phyloP scores from a whole-genome alignment of 2,113 vertebrate genomes.

The Seriola aureovittata region DNA sequence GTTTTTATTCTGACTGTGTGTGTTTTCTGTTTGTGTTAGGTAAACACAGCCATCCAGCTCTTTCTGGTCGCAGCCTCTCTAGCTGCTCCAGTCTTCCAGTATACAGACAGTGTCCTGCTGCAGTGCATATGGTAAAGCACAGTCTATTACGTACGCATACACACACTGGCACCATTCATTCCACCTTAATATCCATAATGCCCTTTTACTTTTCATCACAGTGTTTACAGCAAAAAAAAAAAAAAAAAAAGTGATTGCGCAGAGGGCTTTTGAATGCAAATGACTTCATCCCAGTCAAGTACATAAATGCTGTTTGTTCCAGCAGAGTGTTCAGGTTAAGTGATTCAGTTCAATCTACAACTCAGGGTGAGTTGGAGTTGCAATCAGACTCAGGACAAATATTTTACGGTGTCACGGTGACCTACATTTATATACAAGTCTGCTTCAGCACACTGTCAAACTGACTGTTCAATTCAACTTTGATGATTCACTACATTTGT shows the following conservation, averaged over 20 bases:
- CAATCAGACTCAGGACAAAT: constrained; percentile 32
- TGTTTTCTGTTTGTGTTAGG: constrained; percentile 72
- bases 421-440: constrained; percentile 25
- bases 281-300: constrained; percentile 35
- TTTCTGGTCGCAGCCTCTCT: constrained; percentile 94
- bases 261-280: constrained; percentile 14
- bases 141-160: background rate
- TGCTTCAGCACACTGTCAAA: constrained; percentile 11
- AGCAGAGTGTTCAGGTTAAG: constrained; percentile 26
- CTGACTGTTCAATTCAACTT: no score
- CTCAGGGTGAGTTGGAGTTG: background rate
- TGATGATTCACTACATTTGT: no score
- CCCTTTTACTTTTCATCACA: background rate
- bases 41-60: constrained; percentile 96
- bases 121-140: constrained; percentile 92
- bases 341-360: constrained; percentile 40
- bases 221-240: background rate
- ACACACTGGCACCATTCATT: background rate
- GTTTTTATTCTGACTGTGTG: background rate
- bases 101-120: constrained; percentile 92
- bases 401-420: constrained; percentile 26
- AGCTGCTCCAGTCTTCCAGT: constrained; percentile 96
- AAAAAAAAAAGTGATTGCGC: background rate
- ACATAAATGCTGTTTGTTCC: constrained; percentile 46
- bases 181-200: background rate